phyloP scores from a whole-genome alignment of 1,140 invertebrate genomes.

The Triops longicaudatus region DNA sequence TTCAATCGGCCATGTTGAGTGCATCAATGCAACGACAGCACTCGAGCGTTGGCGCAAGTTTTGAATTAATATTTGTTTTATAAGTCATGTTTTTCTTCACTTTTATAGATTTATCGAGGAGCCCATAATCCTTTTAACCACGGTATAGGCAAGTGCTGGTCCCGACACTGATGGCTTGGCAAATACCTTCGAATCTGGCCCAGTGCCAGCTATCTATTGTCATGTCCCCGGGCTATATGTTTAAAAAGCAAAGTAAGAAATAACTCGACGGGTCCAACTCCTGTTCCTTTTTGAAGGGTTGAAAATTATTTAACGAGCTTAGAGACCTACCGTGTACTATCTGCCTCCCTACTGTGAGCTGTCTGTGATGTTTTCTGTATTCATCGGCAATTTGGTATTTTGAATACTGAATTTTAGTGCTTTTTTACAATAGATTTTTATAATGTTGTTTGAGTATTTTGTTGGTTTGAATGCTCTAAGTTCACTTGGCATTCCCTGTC shows the following conservation, averaged over 20 bases:
- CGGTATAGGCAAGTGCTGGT: neutral
- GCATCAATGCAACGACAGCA: neutral
- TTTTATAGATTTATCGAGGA: neutral
- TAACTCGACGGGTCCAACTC: neutral
- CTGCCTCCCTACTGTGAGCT: no score
- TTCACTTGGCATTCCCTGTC: no score
- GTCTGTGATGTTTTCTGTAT: no score
- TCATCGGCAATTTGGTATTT: no score
- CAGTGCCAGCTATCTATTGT: neutral
- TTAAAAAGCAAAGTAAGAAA: neutral
- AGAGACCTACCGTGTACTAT: neutral
- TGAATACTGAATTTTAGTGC: no score
- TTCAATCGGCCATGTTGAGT: neutral
- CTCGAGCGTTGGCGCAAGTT: neutral
- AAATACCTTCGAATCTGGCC: neutral
- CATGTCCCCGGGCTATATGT: neutral
- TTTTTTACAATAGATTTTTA: no score
- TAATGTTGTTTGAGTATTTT: no score
- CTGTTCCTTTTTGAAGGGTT: neutral
- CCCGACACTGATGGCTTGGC: constrained; percentile 3
- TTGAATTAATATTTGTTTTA: neutral
- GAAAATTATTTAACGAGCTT: neutral
- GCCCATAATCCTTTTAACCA: neutral
- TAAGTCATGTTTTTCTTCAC: neutral
- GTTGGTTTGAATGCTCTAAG: no score